Evolutionary conservation across 2,113 vertebrate species (phyloP), one percentile per base, ranked within the genome.

Genomic region (Heterochromis multidens): DNA sequence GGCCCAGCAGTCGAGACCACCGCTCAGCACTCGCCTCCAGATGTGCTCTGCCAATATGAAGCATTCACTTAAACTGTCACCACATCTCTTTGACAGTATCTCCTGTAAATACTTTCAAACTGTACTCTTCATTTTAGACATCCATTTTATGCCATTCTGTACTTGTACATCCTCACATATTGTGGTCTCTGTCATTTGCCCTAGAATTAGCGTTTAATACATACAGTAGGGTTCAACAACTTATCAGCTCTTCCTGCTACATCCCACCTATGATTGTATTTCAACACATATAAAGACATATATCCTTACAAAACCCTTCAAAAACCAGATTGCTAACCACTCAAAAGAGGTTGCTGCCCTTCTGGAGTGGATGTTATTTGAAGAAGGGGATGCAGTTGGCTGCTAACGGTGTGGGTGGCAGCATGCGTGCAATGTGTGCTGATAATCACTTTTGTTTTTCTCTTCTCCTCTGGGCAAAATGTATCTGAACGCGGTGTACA

Each of bases 21-120:
- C 98, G 98, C 91, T 99, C 99, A 10, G 98, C 97, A 92, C 97
- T 99, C 63, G 97, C 98, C 93, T 99, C 98, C 95, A 99, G 95
- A 87, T 99, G 98, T 80, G 97, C 97, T 88, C 99, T 99, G 91
- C 31, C 72, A 43, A 93, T 49, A 86, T 1, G 82, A 13, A 88
- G 40, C 83, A 27, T 65, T 31, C 12, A 23, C 25, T 70, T 49
- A 16, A 82, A 35, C 83, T 62, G 49, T 56, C 13, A 63, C n/a
- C 4, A 54, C 12, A 37, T 37, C 35, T 31, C n/a, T 58, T 17
- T 77, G 49, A 61, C 10, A 33, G 3, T 4, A 29, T 11, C 23
- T 10, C 9, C 35, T 59, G 27, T 29, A 72, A 52, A 16, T 72
- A 25, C 40, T 37, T 46, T 23, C 77, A 46, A n/a, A 46, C 17